These are phyloP conservation scores for Clarias batrachus DNA, from an alignment of 2,113 vertebrate species.

Conservation along the genomic window DNA sequence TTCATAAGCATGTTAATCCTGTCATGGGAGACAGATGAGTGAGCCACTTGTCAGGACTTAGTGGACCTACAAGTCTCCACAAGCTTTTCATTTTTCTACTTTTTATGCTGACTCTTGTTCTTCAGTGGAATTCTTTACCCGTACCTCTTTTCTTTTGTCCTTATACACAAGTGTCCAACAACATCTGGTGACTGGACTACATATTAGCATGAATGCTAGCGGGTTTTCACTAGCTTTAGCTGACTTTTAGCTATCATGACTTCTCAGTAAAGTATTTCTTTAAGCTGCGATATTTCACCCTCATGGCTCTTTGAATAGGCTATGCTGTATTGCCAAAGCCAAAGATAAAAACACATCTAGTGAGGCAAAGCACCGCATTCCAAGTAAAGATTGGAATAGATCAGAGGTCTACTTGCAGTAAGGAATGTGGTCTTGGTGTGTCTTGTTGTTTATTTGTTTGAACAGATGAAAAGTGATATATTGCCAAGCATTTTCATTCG, in stretches of 20 bases:
- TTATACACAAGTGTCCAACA: neutral
- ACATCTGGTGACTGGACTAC: neutral
- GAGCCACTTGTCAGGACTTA: constrained; percentile 33
- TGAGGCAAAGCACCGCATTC: constrained; percentile 24
- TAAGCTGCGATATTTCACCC: constrained; percentile 37
- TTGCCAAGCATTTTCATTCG: constrained; percentile 1
- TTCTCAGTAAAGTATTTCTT: neutral
- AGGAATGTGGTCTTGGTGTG: constrained; percentile 31
- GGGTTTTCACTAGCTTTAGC: neutral
- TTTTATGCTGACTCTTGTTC: constrained; percentile 6
- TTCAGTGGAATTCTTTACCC: neutral
- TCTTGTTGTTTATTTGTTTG: constrained; percentile 25
- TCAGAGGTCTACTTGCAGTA: constrained; percentile 25
- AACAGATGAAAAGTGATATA: constrained; percentile 17
- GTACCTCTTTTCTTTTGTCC: neutral
- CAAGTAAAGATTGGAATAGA: constrained; percentile 4
- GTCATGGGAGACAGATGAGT: constrained; percentile 49
- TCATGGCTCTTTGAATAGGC: constrained; percentile 34
- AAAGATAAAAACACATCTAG: constrained; percentile 27
- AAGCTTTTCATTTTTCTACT: constrained; percentile 27
- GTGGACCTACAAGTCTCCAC: constrained; percentile 42
- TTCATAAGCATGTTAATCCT: constrained; percentile 47
- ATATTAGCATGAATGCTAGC: neutral
- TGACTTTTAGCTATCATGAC: neutral
- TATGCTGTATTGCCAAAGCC: constrained; percentile 14